A percentile compares a stretch with the other conserved stretches of the same genome.
phyloP scores from a whole-genome alignment of 2,888 invertebrate genomes.

The Melieria omissa region DNA sequence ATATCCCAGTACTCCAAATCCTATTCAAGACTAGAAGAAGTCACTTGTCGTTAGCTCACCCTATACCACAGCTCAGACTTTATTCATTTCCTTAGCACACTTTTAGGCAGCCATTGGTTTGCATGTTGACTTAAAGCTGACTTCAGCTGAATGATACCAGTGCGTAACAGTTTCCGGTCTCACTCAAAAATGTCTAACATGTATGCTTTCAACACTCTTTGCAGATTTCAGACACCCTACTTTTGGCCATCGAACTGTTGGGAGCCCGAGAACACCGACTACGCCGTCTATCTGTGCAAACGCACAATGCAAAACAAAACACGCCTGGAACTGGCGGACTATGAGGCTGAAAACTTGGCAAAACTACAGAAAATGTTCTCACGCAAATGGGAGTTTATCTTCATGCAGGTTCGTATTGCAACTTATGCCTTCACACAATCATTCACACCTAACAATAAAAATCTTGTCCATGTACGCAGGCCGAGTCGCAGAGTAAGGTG shows the following conservation, averaged over 20 bases:
- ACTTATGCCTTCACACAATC: background rate
- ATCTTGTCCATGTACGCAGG: constrained; percentile 48
- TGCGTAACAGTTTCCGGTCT: too few relatives aligned
- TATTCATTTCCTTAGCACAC: too few relatives aligned
- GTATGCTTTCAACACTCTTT: constrained; percentile 30
- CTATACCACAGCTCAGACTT: too few relatives aligned
- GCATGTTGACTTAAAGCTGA: too few relatives aligned
- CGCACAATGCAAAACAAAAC: constrained; percentile 99
- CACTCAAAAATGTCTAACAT: too few relatives aligned
- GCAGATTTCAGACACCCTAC: constrained; percentile 94
- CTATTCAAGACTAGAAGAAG: too few relatives aligned
- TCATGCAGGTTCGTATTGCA: constrained; percentile 83
- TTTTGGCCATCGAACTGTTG: constrained; percentile 99
- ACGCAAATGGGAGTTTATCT: constrained; percentile 99
- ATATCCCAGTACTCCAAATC: too few relatives aligned
- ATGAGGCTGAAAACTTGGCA: constrained; percentile 98
- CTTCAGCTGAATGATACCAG: too few relatives aligned
- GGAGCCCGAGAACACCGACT: constrained; percentile 99
- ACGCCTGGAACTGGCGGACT: constrained; percentile 95
- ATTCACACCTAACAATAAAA: background rate
- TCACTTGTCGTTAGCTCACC: too few relatives aligned
- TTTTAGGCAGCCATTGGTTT: too few relatives aligned
- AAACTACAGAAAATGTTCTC: constrained; percentile 99
- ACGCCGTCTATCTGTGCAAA: constrained; percentile 99
- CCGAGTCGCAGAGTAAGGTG: constrained; percentile 80